phyloP scores from a whole-genome alignment of 2,888 invertebrate genomes.

The Ochropacha duplaris region DNA sequence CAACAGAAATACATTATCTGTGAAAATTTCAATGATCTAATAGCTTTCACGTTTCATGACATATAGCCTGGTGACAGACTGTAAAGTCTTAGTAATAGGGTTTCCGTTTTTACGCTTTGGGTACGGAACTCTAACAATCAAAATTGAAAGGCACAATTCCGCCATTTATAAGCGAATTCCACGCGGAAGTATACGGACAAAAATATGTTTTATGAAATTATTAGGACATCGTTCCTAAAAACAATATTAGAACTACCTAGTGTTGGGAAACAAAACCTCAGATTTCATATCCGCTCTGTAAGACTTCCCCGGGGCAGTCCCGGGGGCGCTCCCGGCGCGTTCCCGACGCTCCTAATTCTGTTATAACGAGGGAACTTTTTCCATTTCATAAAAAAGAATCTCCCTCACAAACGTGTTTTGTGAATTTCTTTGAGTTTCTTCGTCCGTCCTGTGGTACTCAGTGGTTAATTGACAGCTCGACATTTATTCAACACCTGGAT shows the following conservation, averaged over 20 bases:
- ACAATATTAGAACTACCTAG: neutral
- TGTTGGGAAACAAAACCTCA: neutral
- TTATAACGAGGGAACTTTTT: slow-evolving; percentile 75
- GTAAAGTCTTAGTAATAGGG: too few species aligned
- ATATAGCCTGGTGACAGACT: too few species aligned
- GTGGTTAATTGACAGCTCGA: slow-evolving; percentile 46
- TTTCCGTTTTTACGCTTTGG: too few species aligned
- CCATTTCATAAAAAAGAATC: slow-evolving; percentile 61
- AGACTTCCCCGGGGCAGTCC: slow-evolving; percentile 22
- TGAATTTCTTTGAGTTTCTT: slow-evolving; percentile 49
- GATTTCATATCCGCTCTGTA: slow-evolving; percentile 18
- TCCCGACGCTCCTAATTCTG: slow-evolving; percentile 56
- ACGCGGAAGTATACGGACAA: too few species aligned
- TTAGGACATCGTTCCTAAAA: neutral
- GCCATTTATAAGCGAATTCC: too few species aligned
- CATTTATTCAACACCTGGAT: neutral
- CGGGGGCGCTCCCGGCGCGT: slow-evolving; percentile 22
- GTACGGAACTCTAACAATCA: too few species aligned
- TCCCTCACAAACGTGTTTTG: slow-evolving; percentile 42
- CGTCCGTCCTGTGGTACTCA: slow-evolving; percentile 27
- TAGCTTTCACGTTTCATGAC: too few species aligned
- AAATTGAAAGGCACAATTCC: too few species aligned
- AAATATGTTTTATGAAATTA: too few species aligned
- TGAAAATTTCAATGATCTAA: too few species aligned
- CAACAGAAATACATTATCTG: too few species aligned